Evolutionary conservation across 2,797 vertebrate species (phyloP).

Genomic region (Catharus ustulatus): DNA sequence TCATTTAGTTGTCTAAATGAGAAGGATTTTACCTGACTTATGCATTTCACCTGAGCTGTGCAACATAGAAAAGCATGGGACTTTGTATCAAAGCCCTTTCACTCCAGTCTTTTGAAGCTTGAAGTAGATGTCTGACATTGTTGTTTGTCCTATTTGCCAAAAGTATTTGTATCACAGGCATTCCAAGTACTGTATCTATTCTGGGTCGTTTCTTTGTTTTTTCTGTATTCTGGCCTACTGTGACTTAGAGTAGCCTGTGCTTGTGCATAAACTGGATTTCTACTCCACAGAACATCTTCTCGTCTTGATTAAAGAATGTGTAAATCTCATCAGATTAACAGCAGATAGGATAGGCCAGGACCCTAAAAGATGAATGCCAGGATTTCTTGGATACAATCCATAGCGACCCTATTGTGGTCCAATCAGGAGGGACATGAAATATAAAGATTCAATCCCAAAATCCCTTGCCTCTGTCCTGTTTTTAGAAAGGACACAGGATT

Average conservation of each 20-base stretch:
- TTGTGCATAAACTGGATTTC: neutral
- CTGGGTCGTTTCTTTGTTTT: neutral
- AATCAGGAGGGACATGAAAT: neutral
- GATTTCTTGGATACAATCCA: neutral
- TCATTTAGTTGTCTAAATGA: neutral
- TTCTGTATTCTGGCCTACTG: neutral
- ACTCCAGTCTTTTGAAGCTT: neutral
- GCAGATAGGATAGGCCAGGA: neutral
- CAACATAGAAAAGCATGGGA: neutral
- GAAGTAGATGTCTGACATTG: neutral
- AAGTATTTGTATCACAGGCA: neutral
- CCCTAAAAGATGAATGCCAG: neutral
- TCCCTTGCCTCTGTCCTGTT: neutral
- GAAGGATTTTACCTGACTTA: neutral
- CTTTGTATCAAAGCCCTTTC: neutral
- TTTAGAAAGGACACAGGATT: neutral
- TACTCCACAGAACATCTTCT: neutral
- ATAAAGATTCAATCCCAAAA: neutral
- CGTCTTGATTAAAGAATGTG: neutral
- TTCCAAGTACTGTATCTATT: neutral
- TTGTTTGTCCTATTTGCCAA: neutral
- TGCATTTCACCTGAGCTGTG: neutral
- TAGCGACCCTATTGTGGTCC: neutral
- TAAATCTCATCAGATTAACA: neutral
- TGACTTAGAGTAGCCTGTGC: neutral